Conservation (phyloP, 2,113 vertebrate genomes). For the Chaetops frenatus region DNA sequence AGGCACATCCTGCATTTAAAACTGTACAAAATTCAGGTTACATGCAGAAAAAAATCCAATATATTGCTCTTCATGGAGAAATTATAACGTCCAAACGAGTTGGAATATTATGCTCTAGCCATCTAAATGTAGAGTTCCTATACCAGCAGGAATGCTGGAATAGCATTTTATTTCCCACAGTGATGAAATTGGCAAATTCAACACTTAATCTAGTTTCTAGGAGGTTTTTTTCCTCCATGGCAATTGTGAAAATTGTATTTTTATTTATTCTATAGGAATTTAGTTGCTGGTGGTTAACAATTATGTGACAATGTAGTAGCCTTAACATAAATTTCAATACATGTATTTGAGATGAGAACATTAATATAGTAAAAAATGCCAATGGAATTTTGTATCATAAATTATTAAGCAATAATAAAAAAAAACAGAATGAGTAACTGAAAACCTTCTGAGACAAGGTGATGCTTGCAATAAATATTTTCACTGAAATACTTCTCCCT, state of each 20-base stretch:
- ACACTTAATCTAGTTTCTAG: background rate
- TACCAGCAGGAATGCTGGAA: background rate
- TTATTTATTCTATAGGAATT: background rate
- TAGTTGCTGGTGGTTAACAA: background rate
- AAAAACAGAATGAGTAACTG: background rate
- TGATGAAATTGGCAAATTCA: background rate
- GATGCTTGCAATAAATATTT: background rate
- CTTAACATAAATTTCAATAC: background rate
- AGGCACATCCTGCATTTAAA: background rate
- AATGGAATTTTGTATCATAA: background rate
- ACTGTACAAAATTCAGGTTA: background rate
- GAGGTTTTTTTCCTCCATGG: background rate
- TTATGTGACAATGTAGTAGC: background rate
- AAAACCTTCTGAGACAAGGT: background rate
- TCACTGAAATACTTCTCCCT: background rate
- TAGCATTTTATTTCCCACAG: background rate
- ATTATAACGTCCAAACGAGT: background rate
- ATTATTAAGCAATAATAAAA: background rate
- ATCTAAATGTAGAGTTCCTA: background rate
- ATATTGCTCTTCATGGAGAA: background rate
- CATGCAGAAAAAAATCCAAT: background rate
- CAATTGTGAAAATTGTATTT: background rate
- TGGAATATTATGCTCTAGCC: background rate
- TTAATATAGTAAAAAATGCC: background rate
- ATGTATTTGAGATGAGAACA: background rate